These are phyloP conservation scores for Callipepla squamata DNA, from an alignment of 2,113 vertebrate genomes.

Conservation along the genomic window DNA sequence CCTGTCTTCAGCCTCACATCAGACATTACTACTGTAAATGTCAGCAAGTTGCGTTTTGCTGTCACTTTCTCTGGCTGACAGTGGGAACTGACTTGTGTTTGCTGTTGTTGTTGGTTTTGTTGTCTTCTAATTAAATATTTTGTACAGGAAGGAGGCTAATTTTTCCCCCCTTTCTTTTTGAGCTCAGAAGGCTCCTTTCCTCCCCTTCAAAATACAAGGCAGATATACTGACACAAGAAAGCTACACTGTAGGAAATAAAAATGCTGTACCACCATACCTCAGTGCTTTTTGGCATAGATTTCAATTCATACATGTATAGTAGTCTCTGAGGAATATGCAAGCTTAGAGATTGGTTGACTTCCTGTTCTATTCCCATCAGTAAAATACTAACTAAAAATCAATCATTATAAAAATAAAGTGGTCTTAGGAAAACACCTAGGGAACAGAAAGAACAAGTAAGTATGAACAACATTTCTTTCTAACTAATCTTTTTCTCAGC, in stretches of 20 bases:
- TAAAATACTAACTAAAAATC: neutral
- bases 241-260: neutral
- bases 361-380: neutral
- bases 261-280: neutral
- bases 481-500: neutral
- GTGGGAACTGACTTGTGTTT: neutral
- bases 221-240: neutral
- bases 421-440: fast-evolving
- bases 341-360: neutral
- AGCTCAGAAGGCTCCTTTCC: neutral
- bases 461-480: neutral
- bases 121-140: neutral
- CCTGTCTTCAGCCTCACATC: neutral
- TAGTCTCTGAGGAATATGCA: neutral
- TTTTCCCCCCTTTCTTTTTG: neutral
- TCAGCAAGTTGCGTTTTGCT: neutral
- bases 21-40: neutral
- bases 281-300: neutral
- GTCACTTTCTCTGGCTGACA: neutral
- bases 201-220: neutral
- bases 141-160: neutral
- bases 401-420: neutral
- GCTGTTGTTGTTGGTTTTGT: neutral
- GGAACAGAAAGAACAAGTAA: neutral
- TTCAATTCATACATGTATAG: neutral